phyloP scores from a whole-genome alignment of 2,797 vertebrate species.

The Ciconia nigra region DNA sequence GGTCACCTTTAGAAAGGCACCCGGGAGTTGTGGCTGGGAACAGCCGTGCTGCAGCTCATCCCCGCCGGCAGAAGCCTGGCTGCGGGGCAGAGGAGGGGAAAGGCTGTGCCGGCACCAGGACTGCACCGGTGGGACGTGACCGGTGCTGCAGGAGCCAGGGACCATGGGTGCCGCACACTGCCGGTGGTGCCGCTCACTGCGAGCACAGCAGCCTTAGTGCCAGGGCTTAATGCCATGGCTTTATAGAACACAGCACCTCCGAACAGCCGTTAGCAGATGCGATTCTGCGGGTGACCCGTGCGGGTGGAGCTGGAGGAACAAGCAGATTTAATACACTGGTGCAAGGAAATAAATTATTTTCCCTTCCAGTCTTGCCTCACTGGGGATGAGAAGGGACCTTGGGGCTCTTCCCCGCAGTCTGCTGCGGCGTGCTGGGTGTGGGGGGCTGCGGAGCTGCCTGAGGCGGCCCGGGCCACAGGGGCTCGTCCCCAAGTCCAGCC shows the following conservation, averaged over 20 bases:
- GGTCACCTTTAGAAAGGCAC: neutral
- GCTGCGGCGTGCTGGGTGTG: rapidly evolving
- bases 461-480: rapidly evolving
- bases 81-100: neutral
- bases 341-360: neutral
- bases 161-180: rapidly evolving
- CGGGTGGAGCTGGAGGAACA: neutral
- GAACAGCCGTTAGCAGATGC: rapidly evolving
- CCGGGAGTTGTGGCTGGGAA: neutral
- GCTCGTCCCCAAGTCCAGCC: neutral
- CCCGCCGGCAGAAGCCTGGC: neutral
- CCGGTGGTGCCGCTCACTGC: rapidly evolving
- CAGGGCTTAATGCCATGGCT: rapidly evolving
- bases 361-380: neutral
- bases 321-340: neutral
- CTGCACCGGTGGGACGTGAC: neutral
- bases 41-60: neutral
- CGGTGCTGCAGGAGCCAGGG: neutral
- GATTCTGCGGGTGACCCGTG: neutral
- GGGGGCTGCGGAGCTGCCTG: neutral
- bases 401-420: neutral
- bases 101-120: neutral
- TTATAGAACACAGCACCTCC: neutral
- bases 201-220: neutral
- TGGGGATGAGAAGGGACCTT: neutral